Conservation (phyloP, 2,888 invertebrate genomes). For the Hybos culiciformis region DNA sequence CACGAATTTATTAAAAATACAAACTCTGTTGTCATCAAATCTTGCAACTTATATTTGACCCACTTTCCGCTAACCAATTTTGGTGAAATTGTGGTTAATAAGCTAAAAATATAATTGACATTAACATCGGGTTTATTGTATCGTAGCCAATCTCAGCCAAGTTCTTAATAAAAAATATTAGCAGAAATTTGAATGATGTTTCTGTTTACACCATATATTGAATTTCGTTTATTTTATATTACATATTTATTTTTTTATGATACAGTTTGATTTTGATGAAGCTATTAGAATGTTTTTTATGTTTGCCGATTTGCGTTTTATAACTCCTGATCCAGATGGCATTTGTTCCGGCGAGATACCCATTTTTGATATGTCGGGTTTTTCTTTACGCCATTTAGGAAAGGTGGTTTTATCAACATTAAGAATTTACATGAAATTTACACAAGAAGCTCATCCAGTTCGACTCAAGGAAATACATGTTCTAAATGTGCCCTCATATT, state of each 20-base stretch:
- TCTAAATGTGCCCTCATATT: conserved; percentile 47
- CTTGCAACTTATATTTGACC: too few relatives aligned
- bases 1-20: too few relatives aligned
- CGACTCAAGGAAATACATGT: conserved; percentile 51
- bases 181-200: too few relatives aligned
- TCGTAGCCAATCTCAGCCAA: too few relatives aligned
- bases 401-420: conserved; percentile 48
- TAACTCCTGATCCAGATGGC: conserved; percentile 42
- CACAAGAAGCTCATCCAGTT: conserved; percentile 60
- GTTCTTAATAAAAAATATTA: too few relatives aligned
- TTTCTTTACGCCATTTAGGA: conserved; percentile 47
- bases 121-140: too few relatives aligned
- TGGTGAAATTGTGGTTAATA: too few relatives aligned
- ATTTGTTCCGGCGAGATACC: conserved; percentile 55
- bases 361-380: conserved; percentile 55
- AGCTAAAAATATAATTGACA: too few relatives aligned
- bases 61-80: too few relatives aligned
- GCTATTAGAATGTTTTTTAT: conserved; percentile 58
- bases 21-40: too few relatives aligned
- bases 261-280: conserved; percentile 48
- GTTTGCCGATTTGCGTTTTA: conserved; percentile 53
- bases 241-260: background rate
- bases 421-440: conserved; percentile 56
- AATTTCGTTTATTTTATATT: background rate
- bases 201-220: too few relatives aligned